Evolutionary conservation across 1,140 invertebrate genomes (phyloP).

Genomic region (Phenacoccus solenopsis): DNA sequence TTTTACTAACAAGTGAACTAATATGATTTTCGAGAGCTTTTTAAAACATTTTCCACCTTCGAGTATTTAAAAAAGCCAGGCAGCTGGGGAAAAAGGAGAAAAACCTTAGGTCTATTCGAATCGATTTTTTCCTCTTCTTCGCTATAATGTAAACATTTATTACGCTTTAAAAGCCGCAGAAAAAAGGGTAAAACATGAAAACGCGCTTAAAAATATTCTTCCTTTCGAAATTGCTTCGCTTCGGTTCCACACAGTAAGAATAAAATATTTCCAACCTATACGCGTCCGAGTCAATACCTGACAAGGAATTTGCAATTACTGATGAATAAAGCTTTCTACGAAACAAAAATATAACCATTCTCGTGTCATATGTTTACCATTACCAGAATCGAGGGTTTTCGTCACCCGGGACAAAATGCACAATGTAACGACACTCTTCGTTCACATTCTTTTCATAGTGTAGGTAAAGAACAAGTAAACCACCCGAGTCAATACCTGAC

Average conservation of each 20-base stretch:
- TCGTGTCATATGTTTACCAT: too few relatives aligned
- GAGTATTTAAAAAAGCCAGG: not conserved
- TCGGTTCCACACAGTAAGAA: not conserved
- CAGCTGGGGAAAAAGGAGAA: not conserved
- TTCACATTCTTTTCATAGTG: too few relatives aligned
- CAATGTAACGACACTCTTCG: too few relatives aligned
- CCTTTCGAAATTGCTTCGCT: not conserved
- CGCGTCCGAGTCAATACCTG: too few relatives aligned
- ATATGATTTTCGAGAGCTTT: not conserved
- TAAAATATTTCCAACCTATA: constrained; percentile 11
- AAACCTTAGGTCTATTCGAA: not conserved
- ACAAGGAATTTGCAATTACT: too few relatives aligned
- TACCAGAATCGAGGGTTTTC: too few relatives aligned
- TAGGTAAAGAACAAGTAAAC: too few relatives aligned
- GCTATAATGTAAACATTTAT: constrained; percentile 14
- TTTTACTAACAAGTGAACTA: not conserved
- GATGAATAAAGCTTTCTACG: too few relatives aligned
- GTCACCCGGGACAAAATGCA: too few relatives aligned
- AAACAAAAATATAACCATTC: too few relatives aligned
- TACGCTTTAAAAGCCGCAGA: constrained; percentile 6
- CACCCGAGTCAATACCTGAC: too few relatives aligned
- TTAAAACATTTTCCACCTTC: not conserved
- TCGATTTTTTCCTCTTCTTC: constrained; percentile 12
- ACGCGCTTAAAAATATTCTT: constrained; percentile 13
- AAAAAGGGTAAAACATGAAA: constrained; percentile 14